Conservation (phyloP, 2,888 invertebrate genomes). For the Acanthosepion esculentum region DNA sequence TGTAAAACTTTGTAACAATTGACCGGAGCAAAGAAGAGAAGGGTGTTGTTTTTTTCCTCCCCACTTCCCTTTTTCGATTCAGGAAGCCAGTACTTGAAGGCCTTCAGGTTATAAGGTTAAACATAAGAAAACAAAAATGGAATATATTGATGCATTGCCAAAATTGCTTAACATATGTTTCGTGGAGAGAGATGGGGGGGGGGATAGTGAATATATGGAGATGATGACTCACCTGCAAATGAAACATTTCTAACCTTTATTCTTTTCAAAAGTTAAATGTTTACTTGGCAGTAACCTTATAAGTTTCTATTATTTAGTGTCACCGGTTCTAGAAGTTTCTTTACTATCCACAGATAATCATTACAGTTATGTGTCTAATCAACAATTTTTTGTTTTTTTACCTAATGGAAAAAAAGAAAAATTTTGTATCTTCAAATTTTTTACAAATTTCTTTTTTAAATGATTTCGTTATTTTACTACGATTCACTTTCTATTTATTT, state of each 20-base stretch:
- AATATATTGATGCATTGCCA: neutral
- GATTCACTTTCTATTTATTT: too few species aligned
- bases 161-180: neutral
- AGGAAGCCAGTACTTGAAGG: neutral
- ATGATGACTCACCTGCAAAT: neutral
- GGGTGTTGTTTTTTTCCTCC: neutral
- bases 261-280: neutral
- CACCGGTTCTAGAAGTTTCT: neutral
- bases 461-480: too few species aligned
- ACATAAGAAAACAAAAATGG: neutral
- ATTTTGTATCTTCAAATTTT: too few species aligned
- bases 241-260: neutral
- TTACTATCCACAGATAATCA: neutral
- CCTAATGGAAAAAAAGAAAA: too few species aligned
- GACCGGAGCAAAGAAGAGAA: neutral
- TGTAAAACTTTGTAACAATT: neutral
- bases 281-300: neutral
- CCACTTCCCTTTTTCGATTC: neutral
- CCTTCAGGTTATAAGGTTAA: neutral
- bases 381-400: neutral
- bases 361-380: neutral
- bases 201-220: neutral
- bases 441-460: too few species aligned
- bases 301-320: neutral
- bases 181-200: neutral